Conservation (phyloP, 1,140 invertebrate genomes). For the Coboldia fuscipes region DNA sequence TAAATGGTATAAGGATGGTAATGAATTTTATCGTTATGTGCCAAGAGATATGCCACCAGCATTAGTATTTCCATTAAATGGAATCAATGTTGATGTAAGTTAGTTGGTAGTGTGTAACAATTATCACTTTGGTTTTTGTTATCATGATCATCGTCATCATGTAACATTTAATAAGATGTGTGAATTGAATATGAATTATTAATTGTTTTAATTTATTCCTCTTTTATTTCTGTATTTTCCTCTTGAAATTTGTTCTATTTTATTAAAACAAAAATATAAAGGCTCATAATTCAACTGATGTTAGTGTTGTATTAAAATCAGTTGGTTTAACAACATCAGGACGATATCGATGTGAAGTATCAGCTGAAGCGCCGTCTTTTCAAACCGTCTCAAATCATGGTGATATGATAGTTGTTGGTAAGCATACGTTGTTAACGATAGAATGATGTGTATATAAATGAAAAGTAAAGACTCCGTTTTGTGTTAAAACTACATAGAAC, state of each 20-base stretch:
- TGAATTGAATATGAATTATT: too few relatives aligned
- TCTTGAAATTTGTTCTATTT: too few relatives aligned
- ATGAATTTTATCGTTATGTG: slow-evolving; percentile 55
- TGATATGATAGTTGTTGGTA: slow-evolving; percentile 54
- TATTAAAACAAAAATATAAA: background rate
- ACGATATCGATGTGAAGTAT: slow-evolving; percentile 56
- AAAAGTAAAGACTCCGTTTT: too few relatives aligned
- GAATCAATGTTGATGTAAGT: slow-evolving; percentile 57
- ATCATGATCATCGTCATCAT: too few relatives aligned
- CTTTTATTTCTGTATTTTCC: too few relatives aligned
- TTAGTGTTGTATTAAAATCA: slow-evolving; percentile 36
- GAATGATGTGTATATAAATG: too few relatives aligned
- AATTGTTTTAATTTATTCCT: background rate
- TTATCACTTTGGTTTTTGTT: too few relatives aligned
- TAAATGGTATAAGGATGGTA: slow-evolving; percentile 51
- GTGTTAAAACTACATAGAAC: too few relatives aligned
- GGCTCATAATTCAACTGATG: slow-evolving; percentile 39
- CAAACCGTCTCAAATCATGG: slow-evolving; percentile 51
- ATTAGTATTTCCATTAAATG: slow-evolving; percentile 36
- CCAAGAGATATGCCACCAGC: slow-evolving; percentile 43
- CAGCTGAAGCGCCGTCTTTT: slow-evolving; percentile 52
- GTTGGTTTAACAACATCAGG: slow-evolving; percentile 46
- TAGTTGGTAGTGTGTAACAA: too few relatives aligned
- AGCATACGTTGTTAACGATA: too few relatives aligned
- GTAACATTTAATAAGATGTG: too few relatives aligned